Evolutionary conservation across 2,113 vertebrate genomes (phyloP).

Genomic region (Cryptomyrus ogoouensis): DNA sequence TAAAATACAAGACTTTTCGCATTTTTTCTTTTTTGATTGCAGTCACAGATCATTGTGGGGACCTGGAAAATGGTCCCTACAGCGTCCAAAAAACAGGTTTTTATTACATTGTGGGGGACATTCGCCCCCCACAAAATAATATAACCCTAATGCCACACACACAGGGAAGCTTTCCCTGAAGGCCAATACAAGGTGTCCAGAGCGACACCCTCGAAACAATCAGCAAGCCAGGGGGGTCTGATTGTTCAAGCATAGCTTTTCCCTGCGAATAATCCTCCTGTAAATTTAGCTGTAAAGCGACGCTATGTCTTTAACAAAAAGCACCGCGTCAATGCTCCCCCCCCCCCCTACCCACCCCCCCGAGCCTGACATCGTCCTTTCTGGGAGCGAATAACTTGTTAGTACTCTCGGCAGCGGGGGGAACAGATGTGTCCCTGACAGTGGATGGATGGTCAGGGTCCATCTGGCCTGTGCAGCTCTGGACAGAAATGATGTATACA

Average conservation of each 20-base stretch:
- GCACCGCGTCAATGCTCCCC: constrained; percentile 44
- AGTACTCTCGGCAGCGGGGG: constrained; percentile 74
- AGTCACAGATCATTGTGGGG: no score
- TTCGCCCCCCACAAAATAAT: no score
- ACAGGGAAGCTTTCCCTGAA: not conserved
- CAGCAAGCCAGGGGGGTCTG: no score
- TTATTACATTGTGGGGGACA: no score
- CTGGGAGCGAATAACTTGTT: constrained; percentile 79
- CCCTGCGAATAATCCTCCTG: not conserved
- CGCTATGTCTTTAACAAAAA: constrained; percentile 49
- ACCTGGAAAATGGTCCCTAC: no score
- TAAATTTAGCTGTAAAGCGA: constrained; percentile 18
- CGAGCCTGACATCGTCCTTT: constrained; percentile 73
- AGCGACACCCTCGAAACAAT: not conserved
- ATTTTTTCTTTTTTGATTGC: no score
- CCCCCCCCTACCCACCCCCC: constrained; percentile 41
- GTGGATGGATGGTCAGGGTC: constrained; percentile 91
- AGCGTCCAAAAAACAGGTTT: no score
- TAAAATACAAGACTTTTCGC: no score
- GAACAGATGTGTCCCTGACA: constrained; percentile 98
- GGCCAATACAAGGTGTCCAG: not conserved
- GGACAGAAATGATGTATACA: constrained; percentile 97
- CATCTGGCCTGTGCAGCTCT: constrained; percentile 89
- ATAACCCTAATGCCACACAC: not conserved
- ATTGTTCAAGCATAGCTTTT: not conserved